Percentiles rank a stretch among this genome's conserved stretches.
phyloP scores from a whole-genome alignment of 2,113 vertebrate genomes.

The Muntiacus muntjak region DNA sequence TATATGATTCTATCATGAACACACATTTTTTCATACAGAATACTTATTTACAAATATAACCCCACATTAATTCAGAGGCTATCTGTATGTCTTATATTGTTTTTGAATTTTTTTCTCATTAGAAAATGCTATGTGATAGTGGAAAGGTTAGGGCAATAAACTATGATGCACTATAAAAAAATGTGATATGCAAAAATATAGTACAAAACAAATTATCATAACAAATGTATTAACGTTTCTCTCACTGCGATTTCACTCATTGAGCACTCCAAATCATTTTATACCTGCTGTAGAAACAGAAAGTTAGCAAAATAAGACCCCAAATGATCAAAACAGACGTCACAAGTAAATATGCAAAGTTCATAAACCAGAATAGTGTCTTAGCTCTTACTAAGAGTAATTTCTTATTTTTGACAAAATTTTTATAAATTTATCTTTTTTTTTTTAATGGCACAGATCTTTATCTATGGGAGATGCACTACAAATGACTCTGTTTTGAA shows the following conservation, averaged over 20 bases:
- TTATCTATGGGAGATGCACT: background rate
- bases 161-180: background rate
- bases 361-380: background rate
- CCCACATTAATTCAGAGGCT: background rate
- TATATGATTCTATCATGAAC: background rate
- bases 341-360: background rate
- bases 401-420: background rate
- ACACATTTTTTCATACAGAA: background rate
- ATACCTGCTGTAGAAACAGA: background rate
- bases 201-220: background rate
- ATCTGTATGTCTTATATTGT: background rate
- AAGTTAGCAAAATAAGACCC: background rate
- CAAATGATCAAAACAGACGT: background rate
- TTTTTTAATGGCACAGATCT: background rate
- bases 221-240: background rate
- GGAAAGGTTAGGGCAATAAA: background rate
- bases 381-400: background rate
- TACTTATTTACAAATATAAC: background rate
- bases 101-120: background rate
- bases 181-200: background rate
- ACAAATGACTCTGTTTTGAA: background rate
- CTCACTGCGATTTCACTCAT: background rate
- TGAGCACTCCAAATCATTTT: background rate
- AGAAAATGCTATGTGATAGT: background rate
- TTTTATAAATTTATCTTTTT: background rate